Base-by-base conservation (phyloP, 1,140 invertebrate genomes). In the Formica selysi region DNA sequence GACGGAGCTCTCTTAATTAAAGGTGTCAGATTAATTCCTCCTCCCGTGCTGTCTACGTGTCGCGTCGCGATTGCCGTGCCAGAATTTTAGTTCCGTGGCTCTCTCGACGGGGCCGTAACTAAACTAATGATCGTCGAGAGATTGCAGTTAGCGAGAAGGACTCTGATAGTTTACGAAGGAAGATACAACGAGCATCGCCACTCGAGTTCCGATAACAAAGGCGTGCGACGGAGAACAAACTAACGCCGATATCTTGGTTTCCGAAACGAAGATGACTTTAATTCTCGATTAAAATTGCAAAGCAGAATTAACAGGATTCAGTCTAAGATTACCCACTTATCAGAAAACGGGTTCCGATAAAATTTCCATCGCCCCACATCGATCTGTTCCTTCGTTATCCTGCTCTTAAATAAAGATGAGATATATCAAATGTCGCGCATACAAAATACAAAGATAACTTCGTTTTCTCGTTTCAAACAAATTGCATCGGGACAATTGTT, bases 251-350 rank as follows among this genome's bases (percentile, higher is more conserved):
- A 59, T 1, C 41, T 36, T 16, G 61, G 11, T 29, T 71, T 19
- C 38, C 22, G 16, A 73, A 73, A 59, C 51, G 22, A 71, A 11
- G 7, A 73, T 59, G 38, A 48, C 79, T 83, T 83, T 83, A 62
- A 61, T 71, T 81, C 67, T 57, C 38, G 67, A 71, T 71, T 29
- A 38, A 71, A 81, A 81, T 61, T 81, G 67, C 67, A 71, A 81
- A 81, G 51, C 26, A 19, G 67, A 70, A 81, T 81, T 73, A 81
- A 83, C 54, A 4, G 54, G 68, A 83, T 59, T 74, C 44, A 1
- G 29, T 73, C 29, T 48, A 38, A 74, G 38, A 81, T 81, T 54
- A 54, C 48, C 48, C 36, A 81, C 67, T 81, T 71, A 71, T 73
- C 67, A 36, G 19, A 4, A 7, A 1, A 71, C 48, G 44, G 68